Conservation (phyloP, 2,888 invertebrate species). For the Scaptomyza flava region DNA sequence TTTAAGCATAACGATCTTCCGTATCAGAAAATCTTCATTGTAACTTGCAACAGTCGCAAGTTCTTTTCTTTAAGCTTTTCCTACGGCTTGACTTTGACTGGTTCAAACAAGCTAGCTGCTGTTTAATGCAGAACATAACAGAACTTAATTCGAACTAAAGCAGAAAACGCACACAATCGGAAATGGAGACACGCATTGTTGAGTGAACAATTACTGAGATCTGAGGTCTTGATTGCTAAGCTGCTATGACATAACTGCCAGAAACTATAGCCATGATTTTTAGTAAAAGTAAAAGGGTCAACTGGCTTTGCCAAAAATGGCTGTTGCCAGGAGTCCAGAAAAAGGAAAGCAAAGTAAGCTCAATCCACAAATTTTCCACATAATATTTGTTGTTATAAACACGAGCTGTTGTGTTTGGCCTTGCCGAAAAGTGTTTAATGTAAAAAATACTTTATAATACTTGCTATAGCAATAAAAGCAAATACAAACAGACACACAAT, state of each 20-base stretch:
- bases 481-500: neutral
- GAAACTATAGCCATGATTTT: conserved; percentile 1
- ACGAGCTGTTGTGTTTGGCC: conserved; percentile 32
- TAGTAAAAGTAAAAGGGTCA: neutral
- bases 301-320: too few relatives aligned
- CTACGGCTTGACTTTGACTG: conserved; percentile 16
- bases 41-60: too few relatives aligned
- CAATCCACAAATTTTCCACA: conserved; percentile 13
- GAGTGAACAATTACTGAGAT: conserved; percentile 57
- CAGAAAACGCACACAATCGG: too few relatives aligned
- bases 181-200: conserved; percentile 41
- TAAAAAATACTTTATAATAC: conserved; percentile 20
- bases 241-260: conserved; percentile 26
- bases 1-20: too few relatives aligned
- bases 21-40: too few relatives aligned
- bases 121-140: conserved; percentile 18
- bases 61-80: neutral
- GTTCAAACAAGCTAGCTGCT: conserved; percentile 49
- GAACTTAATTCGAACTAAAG: conserved; percentile 7
- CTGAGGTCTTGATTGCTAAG: conserved; percentile 44
- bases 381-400: neutral
- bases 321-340: neutral
- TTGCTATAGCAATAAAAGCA: conserved; percentile 6
- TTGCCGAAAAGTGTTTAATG: conserved; percentile 47
- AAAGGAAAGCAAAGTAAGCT: conserved; percentile 6